phyloP scores from a whole-genome alignment of 2,797 vertebrate species.

The Sebastes taczanowskii region DNA sequence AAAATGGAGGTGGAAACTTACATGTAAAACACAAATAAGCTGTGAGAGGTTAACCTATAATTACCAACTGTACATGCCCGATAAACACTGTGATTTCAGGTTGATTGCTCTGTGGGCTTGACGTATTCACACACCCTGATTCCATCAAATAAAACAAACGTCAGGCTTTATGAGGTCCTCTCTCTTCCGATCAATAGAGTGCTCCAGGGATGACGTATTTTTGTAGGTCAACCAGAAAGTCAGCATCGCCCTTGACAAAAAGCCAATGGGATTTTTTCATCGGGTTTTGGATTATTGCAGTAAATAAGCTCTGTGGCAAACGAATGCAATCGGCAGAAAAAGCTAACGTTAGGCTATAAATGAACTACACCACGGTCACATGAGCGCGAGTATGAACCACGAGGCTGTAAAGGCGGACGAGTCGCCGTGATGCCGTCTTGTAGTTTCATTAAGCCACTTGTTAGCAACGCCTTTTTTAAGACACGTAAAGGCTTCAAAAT shows the following conservation, averaged over 20 bases:
- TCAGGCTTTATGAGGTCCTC: neutral
- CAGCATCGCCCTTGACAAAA: neutral
- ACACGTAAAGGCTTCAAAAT: neutral
- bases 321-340: no score
- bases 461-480: neutral
- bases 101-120: neutral
- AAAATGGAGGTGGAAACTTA: conserved; percentile 29
- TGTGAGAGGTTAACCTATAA: conserved; percentile 47
- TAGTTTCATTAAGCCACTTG: neutral
- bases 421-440: neutral
- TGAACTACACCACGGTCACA: accelerated
- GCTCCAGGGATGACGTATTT: neutral
- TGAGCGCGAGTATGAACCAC: neutral
- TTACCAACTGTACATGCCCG: conserved; percentile 29
- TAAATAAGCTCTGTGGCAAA: no score
- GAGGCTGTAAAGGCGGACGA: no score
- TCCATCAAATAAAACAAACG: conserved; percentile 19
- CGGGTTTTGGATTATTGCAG: neutral
- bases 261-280: neutral
- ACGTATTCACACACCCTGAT: conserved; percentile 31
- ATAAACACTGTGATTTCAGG: conserved; percentile 40
- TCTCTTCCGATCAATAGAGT: conserved; percentile 13
- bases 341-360: neutral
- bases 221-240: neutral
- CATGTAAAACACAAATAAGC: conserved; percentile 37